These are phyloP conservation scores for Acanthis flammea DNA, from an alignment of 2,797 vertebrate genomes.

Conservation along the genomic window DNA sequence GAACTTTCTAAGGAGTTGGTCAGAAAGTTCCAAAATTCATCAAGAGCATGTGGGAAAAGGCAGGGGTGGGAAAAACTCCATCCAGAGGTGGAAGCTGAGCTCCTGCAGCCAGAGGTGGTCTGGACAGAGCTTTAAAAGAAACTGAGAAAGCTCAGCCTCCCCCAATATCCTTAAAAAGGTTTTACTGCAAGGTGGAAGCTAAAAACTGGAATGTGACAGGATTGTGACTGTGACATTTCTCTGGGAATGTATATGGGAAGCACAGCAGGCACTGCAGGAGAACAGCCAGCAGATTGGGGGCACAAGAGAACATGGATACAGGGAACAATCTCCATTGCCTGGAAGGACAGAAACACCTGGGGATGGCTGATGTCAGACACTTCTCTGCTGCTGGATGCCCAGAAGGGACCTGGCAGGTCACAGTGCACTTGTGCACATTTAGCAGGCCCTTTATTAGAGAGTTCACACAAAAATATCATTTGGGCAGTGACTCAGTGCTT, in stretches of 20 bases:
- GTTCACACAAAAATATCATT: background rate
- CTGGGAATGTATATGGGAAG: background rate
- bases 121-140: background rate
- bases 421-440: background rate
- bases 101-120: background rate
- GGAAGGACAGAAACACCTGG: accelerated
- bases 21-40: background rate
- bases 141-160: background rate
- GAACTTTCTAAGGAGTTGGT: background rate
- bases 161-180: background rate
- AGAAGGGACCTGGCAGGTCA: background rate
- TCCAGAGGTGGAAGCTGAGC: background rate
- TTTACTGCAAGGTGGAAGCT: background rate
- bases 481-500: background rate
- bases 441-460: background rate
- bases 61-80: background rate
- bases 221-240: too few species aligned
- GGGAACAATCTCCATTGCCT: background rate
- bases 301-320: too few species aligned
- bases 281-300: background rate
- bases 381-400: background rate
- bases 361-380: background rate
- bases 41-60: background rate
- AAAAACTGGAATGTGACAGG: background rate
- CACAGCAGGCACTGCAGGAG: background rate